phyloP scores from a whole-genome alignment of 2,888 invertebrate species.

The Steinernema carpocapsae region DNA sequence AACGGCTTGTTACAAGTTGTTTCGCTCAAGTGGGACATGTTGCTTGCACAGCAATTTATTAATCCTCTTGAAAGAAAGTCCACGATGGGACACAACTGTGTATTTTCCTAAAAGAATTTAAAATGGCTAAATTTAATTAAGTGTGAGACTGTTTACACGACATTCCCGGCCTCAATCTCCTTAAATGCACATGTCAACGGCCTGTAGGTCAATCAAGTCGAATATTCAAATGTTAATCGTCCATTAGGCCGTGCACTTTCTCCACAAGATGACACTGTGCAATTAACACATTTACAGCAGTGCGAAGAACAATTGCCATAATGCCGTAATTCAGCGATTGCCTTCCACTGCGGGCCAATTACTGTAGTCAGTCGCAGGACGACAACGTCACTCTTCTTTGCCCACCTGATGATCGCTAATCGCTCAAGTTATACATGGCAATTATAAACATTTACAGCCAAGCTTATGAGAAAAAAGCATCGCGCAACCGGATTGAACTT shows the following conservation, averaged over 20 bases:
- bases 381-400: neutral
- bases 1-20: slow-evolving; percentile 32
- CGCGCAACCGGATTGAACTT: slow-evolving; percentile 32
- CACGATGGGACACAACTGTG: neutral
- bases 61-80: slow-evolving; percentile 14
- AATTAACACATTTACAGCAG: slow-evolving; percentile 33
- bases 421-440: neutral
- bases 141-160: too few relatives aligned
- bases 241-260: slow-evolving; percentile 21
- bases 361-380: neutral
- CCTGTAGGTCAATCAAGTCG: slow-evolving; percentile 23
- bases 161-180: too few relatives aligned
- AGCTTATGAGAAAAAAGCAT: slow-evolving; percentile 5
- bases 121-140: too few relatives aligned
- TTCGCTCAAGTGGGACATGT: neutral
- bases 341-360: slow-evolving; percentile 19
- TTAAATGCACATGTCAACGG: too few relatives aligned
- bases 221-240: slow-evolving; percentile 32
- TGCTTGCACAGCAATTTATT: slow-evolving; percentile 1
- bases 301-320: slow-evolving; percentile 21
- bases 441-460: slow-evolving; percentile 8
- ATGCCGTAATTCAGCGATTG: slow-evolving; percentile 29
- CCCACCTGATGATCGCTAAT: neutral
- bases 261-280: slow-evolving; percentile 33
- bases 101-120: too few relatives aligned